Evolutionary conservation across 37 sponge, comb jelly and placozoan genomes (phyloP), one percentile per base, ranked within the genome.

Genomic region (Aphrocallistes beatrix): DNA sequence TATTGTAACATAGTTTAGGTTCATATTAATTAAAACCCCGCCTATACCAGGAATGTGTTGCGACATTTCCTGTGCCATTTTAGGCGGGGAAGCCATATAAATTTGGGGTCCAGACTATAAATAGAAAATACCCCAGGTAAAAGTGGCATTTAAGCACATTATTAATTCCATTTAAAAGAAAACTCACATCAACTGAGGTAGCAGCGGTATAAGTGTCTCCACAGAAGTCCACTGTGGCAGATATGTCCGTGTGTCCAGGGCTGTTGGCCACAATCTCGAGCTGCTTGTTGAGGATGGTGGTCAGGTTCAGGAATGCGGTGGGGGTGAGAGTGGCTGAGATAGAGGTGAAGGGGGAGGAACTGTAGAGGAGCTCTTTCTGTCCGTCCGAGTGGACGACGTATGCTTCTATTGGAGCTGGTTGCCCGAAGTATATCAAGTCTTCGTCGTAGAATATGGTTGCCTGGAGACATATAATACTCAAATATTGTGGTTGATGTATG

Each of bases 361-460:
- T 19, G n/a, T 60, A 60, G 8, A 60, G 17, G 28, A 30, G 75
- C 21, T 60, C 75, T 60, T 13, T 60, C 3, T 19, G 75, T 60
- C 75, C 75, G 75, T 60, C 75, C n/a, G 75, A 60, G 21, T 60
- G n/a, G 8, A 60, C 75, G 8, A 60, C 8, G 75, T 60, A 60
- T 21, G 32, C 75, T 60, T 60, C 75, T 13, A 60, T 30, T 60
- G 75, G 75, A 32, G 75, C 75, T 25, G 75, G 75, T 28, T 60
- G 75, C n/a, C 32, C 75, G 6, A 30, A 19, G 34, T 60, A 60
- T 60, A 60, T 60, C 21, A 60, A 30, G 34, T 60, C 75, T 60
- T 3, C 21, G 75, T 60, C 75, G n/a, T 60, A 60, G 75, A 60
- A 60, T 60, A 60, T 60, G 10, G 75, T 60, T 25, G 75, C 75